Evolutionary conservation across 2,888 invertebrate species (phyloP).

Genomic region (Melitaea athalia): DNA sequence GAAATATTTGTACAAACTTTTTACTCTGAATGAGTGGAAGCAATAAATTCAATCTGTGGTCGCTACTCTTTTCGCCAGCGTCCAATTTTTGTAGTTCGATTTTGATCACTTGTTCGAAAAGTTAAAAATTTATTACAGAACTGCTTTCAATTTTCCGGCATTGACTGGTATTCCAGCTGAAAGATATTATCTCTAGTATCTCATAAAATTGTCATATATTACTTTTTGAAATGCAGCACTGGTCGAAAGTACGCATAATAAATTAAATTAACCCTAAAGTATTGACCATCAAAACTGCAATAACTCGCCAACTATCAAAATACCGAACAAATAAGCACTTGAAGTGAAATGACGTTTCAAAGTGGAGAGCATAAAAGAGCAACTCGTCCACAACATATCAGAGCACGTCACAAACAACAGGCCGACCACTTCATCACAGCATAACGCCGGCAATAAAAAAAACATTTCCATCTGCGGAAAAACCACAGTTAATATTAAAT

Average conservation of each 20-base stretch:
- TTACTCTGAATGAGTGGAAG: conserved; percentile 54
- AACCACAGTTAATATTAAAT: conserved; percentile 83
- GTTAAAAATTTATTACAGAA: conserved; percentile 74
- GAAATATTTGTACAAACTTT: conserved; percentile 58
- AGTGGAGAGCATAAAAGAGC: conserved; percentile 69
- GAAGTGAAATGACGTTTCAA: conserved; percentile 62
- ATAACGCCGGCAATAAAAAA: conserved; percentile 76
- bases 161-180: conserved; percentile 53
- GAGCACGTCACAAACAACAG: conserved; percentile 76
- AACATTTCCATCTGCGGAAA: conserved; percentile 80
- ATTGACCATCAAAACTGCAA: conserved; percentile 34
- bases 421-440: conserved; percentile 77
- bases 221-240: conserved; percentile 36
- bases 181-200: conserved; percentile 9
- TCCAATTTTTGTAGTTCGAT: conserved; percentile 73
- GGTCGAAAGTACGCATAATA: conserved; percentile 35
- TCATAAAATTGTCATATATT: conserved; percentile 25
- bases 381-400: conserved; percentile 71
- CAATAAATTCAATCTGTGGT: conserved; percentile 77
- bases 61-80: conserved; percentile 62
- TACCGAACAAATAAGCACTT: conserved; percentile 52
- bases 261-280: conserved; percentile 37
- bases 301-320: conserved; percentile 36
- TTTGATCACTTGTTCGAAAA: conserved; percentile 76
- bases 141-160: conserved; percentile 67